These are phyloP conservation scores for Uropetala carovei DNA, from an alignment of 2,888 invertebrate species.

Conservation along the genomic window DNA sequence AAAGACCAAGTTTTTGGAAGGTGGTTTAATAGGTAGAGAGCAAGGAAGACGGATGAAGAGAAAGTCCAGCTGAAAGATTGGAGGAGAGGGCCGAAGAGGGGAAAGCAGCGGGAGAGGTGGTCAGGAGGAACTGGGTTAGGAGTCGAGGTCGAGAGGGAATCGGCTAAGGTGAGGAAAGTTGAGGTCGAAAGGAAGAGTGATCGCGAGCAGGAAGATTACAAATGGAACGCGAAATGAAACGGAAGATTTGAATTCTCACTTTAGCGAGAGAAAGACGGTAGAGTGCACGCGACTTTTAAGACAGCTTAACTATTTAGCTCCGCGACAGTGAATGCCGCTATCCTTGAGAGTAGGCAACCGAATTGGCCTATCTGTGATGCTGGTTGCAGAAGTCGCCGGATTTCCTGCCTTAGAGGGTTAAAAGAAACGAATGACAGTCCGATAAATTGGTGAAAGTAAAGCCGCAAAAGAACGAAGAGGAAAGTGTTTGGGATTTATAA, in stretches of 20 bases:
- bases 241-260: not conserved
- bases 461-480: too few relatives aligned
- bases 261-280: too few relatives aligned
- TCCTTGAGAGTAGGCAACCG: slow-evolving; percentile 19
- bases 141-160: slow-evolving; percentile 5
- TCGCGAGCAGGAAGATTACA: not conserved
- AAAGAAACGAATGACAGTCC: not conserved
- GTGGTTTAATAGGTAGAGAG: not conserved
- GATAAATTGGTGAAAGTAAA: too few relatives aligned
- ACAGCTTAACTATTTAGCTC: too few relatives aligned
- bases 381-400: not conserved
- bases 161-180: slow-evolving; percentile 16
- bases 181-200: not conserved
- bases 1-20: not conserved
- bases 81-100: too few relatives aligned
- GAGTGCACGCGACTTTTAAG: too few relatives aligned
- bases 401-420: not conserved
- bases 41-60: slow-evolving; percentile 21
- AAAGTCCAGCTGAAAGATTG: not conserved
- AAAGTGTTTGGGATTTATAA: too few relatives aligned
- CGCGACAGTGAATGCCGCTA: not conserved
- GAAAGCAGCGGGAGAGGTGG: too few relatives aligned
- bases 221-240: not conserved
- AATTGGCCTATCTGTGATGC: not conserved
- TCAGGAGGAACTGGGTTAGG: not conserved